Evolutionary conservation across 2,888 invertebrate genomes (phyloP), one percentile per base, ranked within the genome.

Genomic region (Rutpela maculata): DNA sequence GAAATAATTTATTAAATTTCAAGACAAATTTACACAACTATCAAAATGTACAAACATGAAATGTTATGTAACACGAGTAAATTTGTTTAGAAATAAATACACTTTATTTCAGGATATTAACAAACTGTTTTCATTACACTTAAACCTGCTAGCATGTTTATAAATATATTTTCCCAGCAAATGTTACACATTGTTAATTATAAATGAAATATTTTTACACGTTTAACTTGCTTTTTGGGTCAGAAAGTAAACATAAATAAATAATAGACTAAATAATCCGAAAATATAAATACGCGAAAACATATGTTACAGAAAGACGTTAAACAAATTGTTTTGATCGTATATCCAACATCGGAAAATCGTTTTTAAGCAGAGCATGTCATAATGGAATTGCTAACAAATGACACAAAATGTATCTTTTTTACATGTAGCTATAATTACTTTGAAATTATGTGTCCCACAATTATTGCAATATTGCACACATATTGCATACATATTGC

Each of bases 251-350:
- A 50, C n/a, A 50, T 2, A 50, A 50, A 50, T 50, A 50, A 50
- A 50, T 50, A 50, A 50, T n/a, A 12, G n/a, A 50, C 2, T 50
- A 50, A 50, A 50, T 43, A 43, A 15, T 43, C 4, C 12, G 17
- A 73, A 38, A 19, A 9, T 63, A 38, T 26, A 63, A 31, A 63
- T 38, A 50, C 50, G 50, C 50, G 50, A 50, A 50, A 50, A 15
- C 15, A 50, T 12, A n/a, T 50, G n/a, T 50, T 50, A 15, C 3
- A n/a, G n/a, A 50, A n/a, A 50, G 6, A 50, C n/a, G 50, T 50
- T 43, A 43, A 43, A 43, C 43, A 43, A 10, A 43, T 43, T 43
- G 43, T 43, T 15, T 43, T n/a, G 50, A 1, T 50, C 50, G n/a
- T 17, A 50, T 50, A 50, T n/a, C 22, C 50, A 50, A n/a, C 50